These are phyloP conservation scores for Synanceia verrucosa DNA, from an alignment of 2,797 vertebrate genomes.

Conservation along the genomic window DNA sequence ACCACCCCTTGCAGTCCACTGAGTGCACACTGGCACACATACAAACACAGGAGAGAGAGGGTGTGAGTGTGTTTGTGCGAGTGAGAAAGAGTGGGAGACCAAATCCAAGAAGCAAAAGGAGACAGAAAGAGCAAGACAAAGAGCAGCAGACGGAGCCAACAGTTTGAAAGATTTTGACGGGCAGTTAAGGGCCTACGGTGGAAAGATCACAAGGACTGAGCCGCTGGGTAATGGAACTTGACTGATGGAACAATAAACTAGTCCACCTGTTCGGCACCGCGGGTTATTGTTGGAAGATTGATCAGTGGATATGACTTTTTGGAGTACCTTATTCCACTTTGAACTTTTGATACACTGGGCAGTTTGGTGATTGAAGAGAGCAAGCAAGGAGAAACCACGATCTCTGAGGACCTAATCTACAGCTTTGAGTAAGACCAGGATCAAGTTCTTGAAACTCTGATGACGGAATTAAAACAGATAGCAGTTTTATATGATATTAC, in stretches of 20 bases:
- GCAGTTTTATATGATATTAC: neutral
- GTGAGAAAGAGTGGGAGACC: slow-evolving; percentile 37
- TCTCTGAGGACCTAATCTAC: slow-evolving; percentile 27
- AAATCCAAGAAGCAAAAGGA: slow-evolving; percentile 43
- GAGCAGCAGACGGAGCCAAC: slow-evolving; percentile 30
- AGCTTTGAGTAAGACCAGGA: slow-evolving; percentile 44
- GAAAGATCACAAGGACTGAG: slow-evolving; percentile 31
- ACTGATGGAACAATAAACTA: slow-evolving; percentile 51
- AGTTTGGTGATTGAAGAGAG: slow-evolving; percentile 29
- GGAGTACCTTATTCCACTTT: slow-evolving; percentile 25
- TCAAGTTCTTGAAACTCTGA: slow-evolving; percentile 4
- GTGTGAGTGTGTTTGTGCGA: slow-evolving; percentile 57
- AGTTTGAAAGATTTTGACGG: slow-evolving; percentile 38
- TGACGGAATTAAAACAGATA: slow-evolving; percentile 13
- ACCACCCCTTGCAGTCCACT: slow-evolving; percentile 59
- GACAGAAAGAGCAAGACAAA: slow-evolving; percentile 40
- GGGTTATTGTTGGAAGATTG: slow-evolving; percentile 47
- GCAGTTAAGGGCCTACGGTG: slow-evolving; percentile 19
- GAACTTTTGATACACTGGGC: slow-evolving; percentile 45
- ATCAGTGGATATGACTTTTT: slow-evolving; percentile 36
- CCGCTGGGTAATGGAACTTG: slow-evolving; percentile 37
- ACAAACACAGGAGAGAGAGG: slow-evolving; percentile 56
- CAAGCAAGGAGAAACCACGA: slow-evolving; percentile 15
- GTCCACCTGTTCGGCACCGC: slow-evolving; percentile 59
- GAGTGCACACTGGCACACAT: slow-evolving; percentile 52